Base-by-base conservation (phyloP, 2,888 invertebrate genomes). In the Cremastobaeus sp. region DNA sequence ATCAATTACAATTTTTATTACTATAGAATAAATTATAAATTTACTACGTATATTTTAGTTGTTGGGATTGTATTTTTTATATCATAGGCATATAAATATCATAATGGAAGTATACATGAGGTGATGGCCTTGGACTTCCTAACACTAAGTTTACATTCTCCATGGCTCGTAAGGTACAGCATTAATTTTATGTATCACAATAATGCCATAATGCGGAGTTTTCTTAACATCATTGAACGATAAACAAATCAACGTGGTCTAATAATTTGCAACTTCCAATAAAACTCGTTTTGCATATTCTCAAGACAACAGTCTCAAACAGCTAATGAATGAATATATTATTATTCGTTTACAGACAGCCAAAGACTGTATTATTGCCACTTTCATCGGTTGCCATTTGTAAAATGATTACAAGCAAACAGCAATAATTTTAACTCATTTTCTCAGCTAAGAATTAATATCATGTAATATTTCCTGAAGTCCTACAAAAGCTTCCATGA, bases 41-140 rank as follows among this genome's bases (percentile, higher is more conserved):
- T 34, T 14, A 52, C 45, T 50, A 72, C 43, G 60, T 52, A 55
- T 43, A 55, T 66, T 37, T 35, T 55, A 21, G 41, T 20, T 62
- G 15, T 28, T 15, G 28, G 20, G 50, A 37, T 35, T 35, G 41
- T 3, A 47, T 45, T 68, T 62, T 68, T 52, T n/a, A 39, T 43
- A 28, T 18, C 15, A 20, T 14, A 45, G 30, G 41, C 21, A 41
- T 52, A 43, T 70, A 64, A 50, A 50, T 60, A 28, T 47, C 35
- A 64, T 78, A 76, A 81, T 82, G 81, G 84, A 84, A 83, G 76
- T 76, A 65, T 82, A 83, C 82, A 85, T 83, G 85, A 73, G 85
- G 85, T 85, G 85, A 84, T 85, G 83, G 85, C 85, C 85, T 85
- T 85, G 85, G 82, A 83, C 83, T 81, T 82, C 81, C 84, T 84